These are phyloP conservation scores for Pinctada fucata DNA, from an alignment of 2,888 invertebrate genomes.

Conservation along the genomic window DNA sequence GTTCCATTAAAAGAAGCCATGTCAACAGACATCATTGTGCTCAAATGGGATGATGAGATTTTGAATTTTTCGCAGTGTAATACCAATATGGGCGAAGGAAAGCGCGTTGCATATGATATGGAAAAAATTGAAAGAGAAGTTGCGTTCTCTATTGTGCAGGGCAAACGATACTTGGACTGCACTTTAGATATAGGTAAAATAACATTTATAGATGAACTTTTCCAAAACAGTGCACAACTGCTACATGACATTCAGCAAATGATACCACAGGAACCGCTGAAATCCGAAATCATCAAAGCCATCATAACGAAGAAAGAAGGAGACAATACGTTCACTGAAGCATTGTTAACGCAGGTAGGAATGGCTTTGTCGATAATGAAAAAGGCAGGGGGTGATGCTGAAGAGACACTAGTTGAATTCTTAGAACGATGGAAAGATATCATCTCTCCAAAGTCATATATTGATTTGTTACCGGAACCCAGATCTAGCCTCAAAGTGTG, in stretches of 20 bases:
- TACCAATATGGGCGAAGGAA: slow-evolving; percentile 41
- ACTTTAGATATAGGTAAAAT: slow-evolving; percentile 39
- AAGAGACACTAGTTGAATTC: slow-evolving; percentile 45
- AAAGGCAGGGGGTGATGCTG: slow-evolving; percentile 46
- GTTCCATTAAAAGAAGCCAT: slow-evolving; percentile 37
- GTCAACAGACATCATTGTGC: slow-evolving; percentile 18
- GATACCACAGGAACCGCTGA: slow-evolving; percentile 42
- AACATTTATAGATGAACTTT: slow-evolving; percentile 52
- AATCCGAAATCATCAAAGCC: slow-evolving; percentile 36
- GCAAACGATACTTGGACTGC: slow-evolving; percentile 38
- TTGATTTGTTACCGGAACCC: slow-evolving; percentile 46
- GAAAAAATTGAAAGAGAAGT: slow-evolving; percentile 47
- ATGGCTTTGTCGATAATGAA: slow-evolving; percentile 51
- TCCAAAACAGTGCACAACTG: slow-evolving; percentile 44
- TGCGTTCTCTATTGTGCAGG: slow-evolving; percentile 32
- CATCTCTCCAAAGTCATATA: slow-evolving; percentile 33
- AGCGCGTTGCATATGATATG: slow-evolving; percentile 44
- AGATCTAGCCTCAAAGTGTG: slow-evolving; percentile 44
- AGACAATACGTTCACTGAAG: slow-evolving; percentile 33
- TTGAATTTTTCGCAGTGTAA: slow-evolving; percentile 45
- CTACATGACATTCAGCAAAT: slow-evolving; percentile 30
- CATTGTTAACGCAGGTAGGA: slow-evolving; percentile 46
- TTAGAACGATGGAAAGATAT: slow-evolving; percentile 41
- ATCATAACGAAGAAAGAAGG: slow-evolving; percentile 36
- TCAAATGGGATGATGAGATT: slow-evolving; percentile 34